Base-by-base conservation (phyloP, 2,113 vertebrate genomes). In the Apistogramma diplotaenia region DNA sequence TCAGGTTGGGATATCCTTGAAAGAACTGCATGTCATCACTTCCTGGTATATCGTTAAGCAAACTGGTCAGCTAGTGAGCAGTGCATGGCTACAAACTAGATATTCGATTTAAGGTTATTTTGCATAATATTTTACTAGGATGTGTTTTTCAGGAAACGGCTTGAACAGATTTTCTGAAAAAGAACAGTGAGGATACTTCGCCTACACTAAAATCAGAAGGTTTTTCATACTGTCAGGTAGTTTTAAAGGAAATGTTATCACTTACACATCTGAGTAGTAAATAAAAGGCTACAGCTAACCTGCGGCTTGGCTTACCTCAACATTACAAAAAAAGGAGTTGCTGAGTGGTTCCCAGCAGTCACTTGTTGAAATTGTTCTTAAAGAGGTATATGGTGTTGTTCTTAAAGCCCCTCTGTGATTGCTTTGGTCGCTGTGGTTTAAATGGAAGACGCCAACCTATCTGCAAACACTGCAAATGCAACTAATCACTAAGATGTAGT, bases 1-100 rank as follows among this genome's bases (percentile, higher is more conserved):
- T 84, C 27, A 27, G 9, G 56, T 59, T 77, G n/a, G 70, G 54
- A 76, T 80, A 80, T 76, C 21, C 40, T 76, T 81, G 37, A 76
- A 77, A 56, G 25, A 56, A 58, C 70, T 18, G 40, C 70, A 57
- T 71, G 25, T 37, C 8, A 54, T 59, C 11, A 5, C 46, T 78
- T 82, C 57, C 53, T 67, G 43, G 11, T 55, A 73, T 55, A 37
- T 40, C 46, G 19, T 18, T n/a, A 58, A 16, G 23, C 70, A 83
- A 88, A 74, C 67, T 11, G 12, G 80, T 37, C 49, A 74, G 43
- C 59, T 25, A 21, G 23, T 31, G 18, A 27, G 23, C 60, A 25
- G 43, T 51, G 13, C 19, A 70, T n/a, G 65, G 65, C 25, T 2
- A 51, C 3, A 29, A 29, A 49, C 29, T 43, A 70, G 65, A 51